Evolutionary conservation across 1,140 invertebrate species (phyloP).

Genomic region (Chrysomallon squamiferum): DNA sequence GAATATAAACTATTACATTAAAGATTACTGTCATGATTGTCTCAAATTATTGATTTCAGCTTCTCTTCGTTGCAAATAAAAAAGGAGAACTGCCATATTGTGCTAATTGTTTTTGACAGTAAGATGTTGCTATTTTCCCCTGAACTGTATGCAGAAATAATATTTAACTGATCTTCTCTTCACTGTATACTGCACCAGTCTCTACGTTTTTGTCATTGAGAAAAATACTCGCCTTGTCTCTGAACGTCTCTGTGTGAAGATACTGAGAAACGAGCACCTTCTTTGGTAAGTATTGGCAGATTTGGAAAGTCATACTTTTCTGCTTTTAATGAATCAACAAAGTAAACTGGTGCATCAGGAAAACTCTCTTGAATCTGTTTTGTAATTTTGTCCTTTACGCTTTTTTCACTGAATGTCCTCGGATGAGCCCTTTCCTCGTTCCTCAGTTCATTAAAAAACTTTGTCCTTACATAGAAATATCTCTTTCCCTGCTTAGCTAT

Average conservation of each 20-base stretch:
- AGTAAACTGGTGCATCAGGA: not conserved
- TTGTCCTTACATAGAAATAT: conserved; percentile 5
- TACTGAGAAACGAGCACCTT: not conserved
- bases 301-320: not conserved
- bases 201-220: no score
- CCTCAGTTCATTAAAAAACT: not conserved
- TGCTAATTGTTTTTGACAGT: no score
- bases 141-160: no score
- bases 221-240: no score
- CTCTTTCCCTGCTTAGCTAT: not conserved
- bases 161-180: no score
- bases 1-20: no score
- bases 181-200: no score
- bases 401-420: conserved; percentile 4
- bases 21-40: no score
- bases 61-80: no score
- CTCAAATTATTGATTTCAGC: no score
- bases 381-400: not conserved
- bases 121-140: no score
- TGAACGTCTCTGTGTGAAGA: not conserved
- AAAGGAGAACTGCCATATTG: no score
- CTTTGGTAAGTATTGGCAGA: not conserved
- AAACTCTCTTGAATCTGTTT: not conserved
- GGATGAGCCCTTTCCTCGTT: not conserved
- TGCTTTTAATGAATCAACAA: not conserved